Percentiles rank a stretch among this genome's conserved stretches.
phyloP scores from a whole-genome alignment of 2,113 vertebrate genomes.

The Dendrocopos noguchii region DNA sequence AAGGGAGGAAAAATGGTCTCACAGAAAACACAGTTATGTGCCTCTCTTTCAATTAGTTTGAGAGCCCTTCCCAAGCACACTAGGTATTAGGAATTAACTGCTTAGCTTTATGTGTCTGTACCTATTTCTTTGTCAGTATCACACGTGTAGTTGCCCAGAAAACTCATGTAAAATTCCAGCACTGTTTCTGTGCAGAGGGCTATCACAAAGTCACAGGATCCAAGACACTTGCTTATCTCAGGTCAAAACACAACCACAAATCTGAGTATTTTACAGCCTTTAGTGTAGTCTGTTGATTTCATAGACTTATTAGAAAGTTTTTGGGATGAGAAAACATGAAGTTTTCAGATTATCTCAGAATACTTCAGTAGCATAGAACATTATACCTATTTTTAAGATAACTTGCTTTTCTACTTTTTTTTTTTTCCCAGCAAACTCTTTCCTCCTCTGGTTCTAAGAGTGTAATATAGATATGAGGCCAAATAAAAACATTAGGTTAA shows the following conservation, averaged over 20 bases:
- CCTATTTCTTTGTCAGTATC: neutral
- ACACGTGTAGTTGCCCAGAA: neutral
- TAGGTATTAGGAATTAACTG: neutral
- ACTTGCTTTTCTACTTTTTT: neutral
- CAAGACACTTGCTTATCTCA: neutral
- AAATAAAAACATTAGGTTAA: neutral
- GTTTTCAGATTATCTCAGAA: neutral
- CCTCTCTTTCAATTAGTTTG: neutral
- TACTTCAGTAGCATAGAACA: neutral
- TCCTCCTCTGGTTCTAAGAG: neutral
- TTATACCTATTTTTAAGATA: neutral
- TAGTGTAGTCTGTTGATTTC: neutral
- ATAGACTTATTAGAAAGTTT: neutral
- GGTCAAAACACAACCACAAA: neutral
- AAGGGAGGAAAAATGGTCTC: neutral
- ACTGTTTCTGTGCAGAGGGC: neutral
- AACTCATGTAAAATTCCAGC: neutral
- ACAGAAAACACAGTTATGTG: rapidly evolving
- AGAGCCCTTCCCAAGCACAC: neutral
- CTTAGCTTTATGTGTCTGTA: neutral
- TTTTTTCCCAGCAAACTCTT: neutral
- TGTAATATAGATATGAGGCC: neutral
- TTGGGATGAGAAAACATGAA: neutral
- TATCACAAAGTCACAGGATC: neutral
- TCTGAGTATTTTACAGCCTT: rapidly evolving